Conservation (phyloP, 2,113 vertebrate species). For the Sinocyclocheilus rhinocerous region DNA sequence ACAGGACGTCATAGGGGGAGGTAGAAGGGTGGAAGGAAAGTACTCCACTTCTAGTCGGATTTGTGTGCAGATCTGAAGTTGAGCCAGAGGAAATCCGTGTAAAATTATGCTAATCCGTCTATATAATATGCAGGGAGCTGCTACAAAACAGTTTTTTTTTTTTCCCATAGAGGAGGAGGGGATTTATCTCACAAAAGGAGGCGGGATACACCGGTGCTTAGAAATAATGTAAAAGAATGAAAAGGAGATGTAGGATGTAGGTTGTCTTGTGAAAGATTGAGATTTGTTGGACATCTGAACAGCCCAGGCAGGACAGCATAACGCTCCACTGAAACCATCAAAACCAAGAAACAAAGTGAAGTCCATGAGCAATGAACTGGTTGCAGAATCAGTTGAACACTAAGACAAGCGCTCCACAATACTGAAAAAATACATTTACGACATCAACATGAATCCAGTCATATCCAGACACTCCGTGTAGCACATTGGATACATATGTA, state of each 20-base stretch:
- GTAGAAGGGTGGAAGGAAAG: constrained; percentile 37
- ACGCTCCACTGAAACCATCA: not conserved
- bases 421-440: not conserved
- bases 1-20: constrained; percentile 55
- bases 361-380: not conserved
- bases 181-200: constrained; percentile 47
- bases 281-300: constrained; percentile 32
- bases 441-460: not conserved
- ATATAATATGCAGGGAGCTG: constrained; percentile 45
- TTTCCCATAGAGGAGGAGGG: constrained; percentile 1
- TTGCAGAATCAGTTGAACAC: not conserved
- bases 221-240: constrained; percentile 30
- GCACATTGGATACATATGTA: not conserved
- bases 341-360: not conserved
- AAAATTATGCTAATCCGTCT: constrained; percentile 52
- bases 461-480: not conserved
- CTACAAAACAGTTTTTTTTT: constrained; percentile 43
- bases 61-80: constrained; percentile 46
- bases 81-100: constrained; percentile 48
- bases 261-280: constrained; percentile 15
- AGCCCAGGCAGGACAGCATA: not conserved
- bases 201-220: constrained; percentile 32
- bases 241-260: constrained; percentile 2
- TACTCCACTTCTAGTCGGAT: constrained; percentile 46
- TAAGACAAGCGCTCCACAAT: not conserved